phyloP scores from a whole-genome alignment of 2,797 vertebrate species.

The Micromesistius poutassou region DNA sequence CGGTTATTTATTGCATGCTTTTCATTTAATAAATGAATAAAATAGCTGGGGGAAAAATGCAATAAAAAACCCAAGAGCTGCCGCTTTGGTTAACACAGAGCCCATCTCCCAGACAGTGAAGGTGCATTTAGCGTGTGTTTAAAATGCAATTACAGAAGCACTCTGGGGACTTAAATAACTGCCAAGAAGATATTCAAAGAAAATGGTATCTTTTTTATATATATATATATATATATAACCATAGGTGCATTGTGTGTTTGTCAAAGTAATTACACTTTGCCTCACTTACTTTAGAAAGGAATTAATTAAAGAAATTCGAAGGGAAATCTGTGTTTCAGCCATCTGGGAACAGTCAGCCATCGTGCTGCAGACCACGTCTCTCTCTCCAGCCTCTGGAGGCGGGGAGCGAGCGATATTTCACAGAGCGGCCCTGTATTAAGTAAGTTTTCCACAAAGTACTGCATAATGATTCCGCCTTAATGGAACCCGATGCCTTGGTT shows the following conservation, averaged over 20 bases:
- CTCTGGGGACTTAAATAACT: conserved; percentile 20
- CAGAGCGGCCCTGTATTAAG: conserved; percentile 35
- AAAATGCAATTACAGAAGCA: conserved; percentile 47
- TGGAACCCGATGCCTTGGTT: conserved; percentile 34
- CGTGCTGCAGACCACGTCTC: conserved; percentile 1
- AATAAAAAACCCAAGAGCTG: conserved; percentile 26
- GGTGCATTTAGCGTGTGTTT: conserved; percentile 47
- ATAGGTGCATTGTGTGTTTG: conserved; percentile 35
- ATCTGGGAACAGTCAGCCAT: conserved; percentile 33
- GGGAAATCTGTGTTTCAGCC: conserved; percentile 36
- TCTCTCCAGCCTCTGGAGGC: conserved; percentile 30
- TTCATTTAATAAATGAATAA: too few relatives aligned
- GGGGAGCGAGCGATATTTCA: conserved; percentile 34
- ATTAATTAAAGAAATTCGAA: conserved; percentile 52
- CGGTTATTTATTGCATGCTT: neutral
- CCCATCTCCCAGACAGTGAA: conserved; percentile 30
- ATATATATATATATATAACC: too few relatives aligned
- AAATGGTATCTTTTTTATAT: conserved; percentile 29
- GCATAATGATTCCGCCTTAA: conserved; percentile 34
- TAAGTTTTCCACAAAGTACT: conserved; percentile 40
- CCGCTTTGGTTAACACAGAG: conserved; percentile 23
- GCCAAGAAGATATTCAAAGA: conserved; percentile 36
- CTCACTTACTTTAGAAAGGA: conserved; percentile 38
- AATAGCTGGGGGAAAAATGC: conserved; percentile 20
- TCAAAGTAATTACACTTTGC: conserved; percentile 43